These are phyloP conservation scores for Corynorhinus townsendii DNA, from an alignment of 2,113 vertebrate species.

Conservation along the genomic window DNA sequence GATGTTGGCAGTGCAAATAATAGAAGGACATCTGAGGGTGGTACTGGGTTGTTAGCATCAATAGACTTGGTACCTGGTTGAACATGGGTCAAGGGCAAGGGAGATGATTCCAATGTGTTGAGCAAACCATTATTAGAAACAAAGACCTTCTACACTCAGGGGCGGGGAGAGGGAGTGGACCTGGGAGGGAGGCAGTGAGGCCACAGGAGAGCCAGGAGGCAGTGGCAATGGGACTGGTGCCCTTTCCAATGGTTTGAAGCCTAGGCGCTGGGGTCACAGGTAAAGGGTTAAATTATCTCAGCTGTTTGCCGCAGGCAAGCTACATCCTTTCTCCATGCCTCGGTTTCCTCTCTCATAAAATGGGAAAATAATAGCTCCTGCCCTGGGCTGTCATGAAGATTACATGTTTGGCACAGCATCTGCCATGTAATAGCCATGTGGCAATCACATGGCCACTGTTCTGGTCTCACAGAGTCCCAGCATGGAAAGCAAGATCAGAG, in stretches of 20 bases:
- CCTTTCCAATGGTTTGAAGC: background rate
- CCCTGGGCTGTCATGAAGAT: background rate
- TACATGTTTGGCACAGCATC: no score
- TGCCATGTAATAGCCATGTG: no score
- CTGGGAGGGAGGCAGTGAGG: no score
- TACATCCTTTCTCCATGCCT: background rate
- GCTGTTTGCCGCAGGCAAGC: background rate
- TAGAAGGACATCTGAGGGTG: background rate
- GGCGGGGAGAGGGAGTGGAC: background rate
- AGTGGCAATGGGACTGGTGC: no score
- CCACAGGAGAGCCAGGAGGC: background rate
- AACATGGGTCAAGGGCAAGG: background rate
- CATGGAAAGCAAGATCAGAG: background rate
- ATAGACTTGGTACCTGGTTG: background rate
- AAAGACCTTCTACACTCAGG: background rate
- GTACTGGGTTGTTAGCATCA: background rate
- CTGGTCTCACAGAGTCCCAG: no score
- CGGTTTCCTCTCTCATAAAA: background rate
- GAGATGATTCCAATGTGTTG: no score
- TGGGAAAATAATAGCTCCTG: background rate
- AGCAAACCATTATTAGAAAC: background rate
- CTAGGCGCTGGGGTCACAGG: no score
- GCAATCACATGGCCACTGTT: fast-evolving
- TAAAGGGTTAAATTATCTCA: background rate
- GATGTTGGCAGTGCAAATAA: background rate